These are phyloP conservation scores for Centropyge bicolor DNA, from an alignment of 2,797 vertebrate genomes.

Conservation along the genomic window DNA sequence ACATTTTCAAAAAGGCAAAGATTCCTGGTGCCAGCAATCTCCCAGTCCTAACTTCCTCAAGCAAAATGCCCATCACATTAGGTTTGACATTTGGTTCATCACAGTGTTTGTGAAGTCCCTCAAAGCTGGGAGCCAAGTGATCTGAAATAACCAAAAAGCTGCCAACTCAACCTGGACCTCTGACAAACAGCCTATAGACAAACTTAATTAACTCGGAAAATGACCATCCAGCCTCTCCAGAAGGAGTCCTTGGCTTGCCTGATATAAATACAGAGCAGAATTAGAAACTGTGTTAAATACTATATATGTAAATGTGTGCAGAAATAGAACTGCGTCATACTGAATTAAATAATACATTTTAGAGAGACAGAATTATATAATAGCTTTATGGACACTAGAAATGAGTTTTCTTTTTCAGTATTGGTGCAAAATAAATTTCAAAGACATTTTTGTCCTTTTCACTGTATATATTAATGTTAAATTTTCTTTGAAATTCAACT, in stretches of 20 bases:
- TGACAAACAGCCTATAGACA: conserved; percentile 60
- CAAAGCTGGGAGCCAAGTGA: conserved; percentile 29
- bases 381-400: background rate
- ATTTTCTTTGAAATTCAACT: background rate
- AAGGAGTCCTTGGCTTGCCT: conserved; percentile 21
- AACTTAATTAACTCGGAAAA: conserved; percentile 63
- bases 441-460: background rate
- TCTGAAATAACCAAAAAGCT: background rate
- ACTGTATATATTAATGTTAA: background rate
- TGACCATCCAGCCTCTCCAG: conserved; percentile 34
- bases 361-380: background rate
- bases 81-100: conserved; percentile 62
- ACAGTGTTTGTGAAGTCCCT: conserved; percentile 26
- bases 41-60: conserved; percentile 6
- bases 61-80: conserved; percentile 26
- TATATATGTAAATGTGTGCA: conserved; percentile 26
- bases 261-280: conserved; percentile 53
- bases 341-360: background rate
- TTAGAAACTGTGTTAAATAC: conserved; percentile 6
- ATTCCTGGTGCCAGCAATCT: background rate
- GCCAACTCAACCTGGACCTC: conserved; percentile 48
- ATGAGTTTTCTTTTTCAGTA: background rate
- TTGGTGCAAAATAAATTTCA: background rate
- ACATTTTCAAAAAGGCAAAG: conserved; percentile 60
- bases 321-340: background rate